Evolutionary conservation across 2,797 vertebrate genomes (phyloP).

Genomic region (Antrozous pallidus): DNA sequence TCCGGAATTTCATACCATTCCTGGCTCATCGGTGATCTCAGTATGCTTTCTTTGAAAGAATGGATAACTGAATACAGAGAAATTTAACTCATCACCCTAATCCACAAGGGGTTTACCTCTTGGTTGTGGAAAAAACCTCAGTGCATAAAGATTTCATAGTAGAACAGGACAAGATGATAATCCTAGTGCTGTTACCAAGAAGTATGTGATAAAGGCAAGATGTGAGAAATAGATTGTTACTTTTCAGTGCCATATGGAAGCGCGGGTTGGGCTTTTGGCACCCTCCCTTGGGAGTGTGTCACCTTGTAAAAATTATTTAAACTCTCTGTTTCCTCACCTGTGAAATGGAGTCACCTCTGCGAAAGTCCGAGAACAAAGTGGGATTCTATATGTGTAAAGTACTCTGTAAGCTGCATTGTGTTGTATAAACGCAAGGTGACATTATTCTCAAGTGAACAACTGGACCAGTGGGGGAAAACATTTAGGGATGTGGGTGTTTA

Average conservation of each 20-base stretch:
- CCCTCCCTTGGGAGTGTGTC: not conserved
- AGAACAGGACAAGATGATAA: not conserved
- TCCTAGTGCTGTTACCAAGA: not conserved
- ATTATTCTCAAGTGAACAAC: not conserved
- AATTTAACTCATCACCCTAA: not conserved
- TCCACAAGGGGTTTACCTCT: not conserved
- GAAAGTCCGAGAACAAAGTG: not conserved
- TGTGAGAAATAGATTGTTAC: not conserved
- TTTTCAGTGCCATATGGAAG: not conserved
- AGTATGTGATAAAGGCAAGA: not conserved
- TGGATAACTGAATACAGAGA: not conserved
- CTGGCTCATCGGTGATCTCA: not conserved
- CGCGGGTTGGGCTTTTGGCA: not conserved
- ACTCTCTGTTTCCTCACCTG: not conserved
- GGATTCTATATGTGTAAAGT: not conserved
- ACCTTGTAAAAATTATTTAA: not conserved
- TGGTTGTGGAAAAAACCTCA: not conserved
- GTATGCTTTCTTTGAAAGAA: not conserved
- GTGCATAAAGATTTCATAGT: not conserved
- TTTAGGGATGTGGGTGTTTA: not conserved
- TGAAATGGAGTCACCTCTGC: not conserved
- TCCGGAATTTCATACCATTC: not conserved
- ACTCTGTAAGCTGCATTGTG: not conserved
- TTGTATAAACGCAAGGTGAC: not conserved
- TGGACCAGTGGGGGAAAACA: not conserved